Evolutionary conservation across 2,113 vertebrate species (phyloP).

Genomic region (Dipodomys ordii): DNA sequence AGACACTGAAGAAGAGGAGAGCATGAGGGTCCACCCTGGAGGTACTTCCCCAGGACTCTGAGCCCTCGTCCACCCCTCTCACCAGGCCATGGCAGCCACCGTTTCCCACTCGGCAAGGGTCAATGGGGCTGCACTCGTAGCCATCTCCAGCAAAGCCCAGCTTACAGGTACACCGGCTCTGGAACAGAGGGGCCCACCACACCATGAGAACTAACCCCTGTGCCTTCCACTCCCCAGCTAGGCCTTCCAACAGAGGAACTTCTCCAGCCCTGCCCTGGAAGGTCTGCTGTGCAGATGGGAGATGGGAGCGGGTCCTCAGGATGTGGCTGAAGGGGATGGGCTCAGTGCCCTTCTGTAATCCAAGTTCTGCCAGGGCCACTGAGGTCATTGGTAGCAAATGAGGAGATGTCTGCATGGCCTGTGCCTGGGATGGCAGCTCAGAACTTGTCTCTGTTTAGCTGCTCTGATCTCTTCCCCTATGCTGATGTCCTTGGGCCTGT

Average conservation of each 20-base stretch:
- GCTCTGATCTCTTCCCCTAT: background rate
- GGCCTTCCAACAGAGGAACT: background rate
- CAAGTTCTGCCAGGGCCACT: background rate
- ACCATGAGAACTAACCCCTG: background rate
- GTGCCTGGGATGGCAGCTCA: background rate
- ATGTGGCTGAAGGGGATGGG: background rate
- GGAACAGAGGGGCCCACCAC: background rate
- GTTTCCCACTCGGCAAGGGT: constrained; percentile 90
- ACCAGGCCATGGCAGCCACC: constrained; percentile 95
- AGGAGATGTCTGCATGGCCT: background rate
- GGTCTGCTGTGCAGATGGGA: background rate
- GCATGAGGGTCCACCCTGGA: background rate
- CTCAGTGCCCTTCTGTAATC: background rate
- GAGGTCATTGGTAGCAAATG: background rate
- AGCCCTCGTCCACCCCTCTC: constrained; percentile 59
- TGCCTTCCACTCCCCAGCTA: background rate
- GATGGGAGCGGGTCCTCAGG: background rate
- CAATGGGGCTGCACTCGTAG: constrained; percentile 88
- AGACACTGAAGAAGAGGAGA: too few relatives aligned
- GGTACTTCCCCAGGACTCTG: background rate
- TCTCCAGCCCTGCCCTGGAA: background rate
- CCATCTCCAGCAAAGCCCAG: constrained; percentile 93
- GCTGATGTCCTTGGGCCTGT: background rate
- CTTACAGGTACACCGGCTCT: constrained; percentile 95
- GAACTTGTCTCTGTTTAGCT: background rate